phyloP scores from a whole-genome alignment of 2,113 vertebrate species.

The Capricornis sumatraensis region DNA sequence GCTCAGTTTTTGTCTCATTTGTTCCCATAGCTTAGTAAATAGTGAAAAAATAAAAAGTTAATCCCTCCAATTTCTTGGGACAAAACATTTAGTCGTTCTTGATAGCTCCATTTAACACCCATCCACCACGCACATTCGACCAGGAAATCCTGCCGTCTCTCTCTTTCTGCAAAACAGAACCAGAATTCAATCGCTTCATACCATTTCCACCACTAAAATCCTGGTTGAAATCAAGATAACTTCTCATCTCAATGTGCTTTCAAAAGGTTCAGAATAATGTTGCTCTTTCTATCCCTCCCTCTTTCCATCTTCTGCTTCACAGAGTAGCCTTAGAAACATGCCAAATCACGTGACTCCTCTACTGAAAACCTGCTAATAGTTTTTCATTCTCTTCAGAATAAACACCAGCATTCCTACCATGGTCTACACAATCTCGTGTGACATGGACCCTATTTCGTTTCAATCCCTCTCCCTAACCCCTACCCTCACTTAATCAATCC shows the following conservation, averaged over 20 bases:
- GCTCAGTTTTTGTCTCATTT: background rate
- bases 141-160: background rate
- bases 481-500: too few relatives aligned
- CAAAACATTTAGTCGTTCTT: background rate
- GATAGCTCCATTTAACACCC: background rate
- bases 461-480: background rate
- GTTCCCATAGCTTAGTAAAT: background rate
- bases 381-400: background rate
- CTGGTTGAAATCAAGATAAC: background rate
- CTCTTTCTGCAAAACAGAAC: background rate
- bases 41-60: background rate
- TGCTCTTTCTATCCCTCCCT: background rate
- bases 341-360: background rate
- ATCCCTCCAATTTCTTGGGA: background rate
- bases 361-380: background rate
- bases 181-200: background rate
- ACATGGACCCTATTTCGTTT: background rate
- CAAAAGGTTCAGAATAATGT: background rate
- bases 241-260: background rate
- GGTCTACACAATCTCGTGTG: background rate
- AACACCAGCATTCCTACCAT: background rate
- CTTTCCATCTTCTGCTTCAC: background rate
- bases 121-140: fast-evolving
- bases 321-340: background rate
- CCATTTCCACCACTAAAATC: background rate